Base-by-base conservation (phyloP, 2,113 vertebrate genomes). In the Rutilus rutilus region DNA sequence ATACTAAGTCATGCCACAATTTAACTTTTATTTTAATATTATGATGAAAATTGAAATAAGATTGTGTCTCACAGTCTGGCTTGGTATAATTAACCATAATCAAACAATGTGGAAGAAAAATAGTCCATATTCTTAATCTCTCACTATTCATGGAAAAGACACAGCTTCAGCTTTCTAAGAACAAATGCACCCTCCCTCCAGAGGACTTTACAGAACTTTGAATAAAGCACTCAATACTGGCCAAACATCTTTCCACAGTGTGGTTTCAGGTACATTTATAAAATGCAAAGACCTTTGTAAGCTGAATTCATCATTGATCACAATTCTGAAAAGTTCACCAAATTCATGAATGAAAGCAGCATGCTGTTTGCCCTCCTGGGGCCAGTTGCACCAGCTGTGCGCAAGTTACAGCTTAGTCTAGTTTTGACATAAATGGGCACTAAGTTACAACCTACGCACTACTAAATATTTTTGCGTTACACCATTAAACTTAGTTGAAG, bases 261-360 rank as follows among this genome's bases (percentile, higher is more conserved):
- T 25, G 71, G 50, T 59, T 74, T 45, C 52, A 15, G n/a, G 36
- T 76, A 76, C 54, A 75, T 76, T 76, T 84, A 50, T 50, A 62
- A 84, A 84, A 84, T 15, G 33, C 39, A 76, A 84, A 76, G 73
- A 73, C 25, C 74, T 64, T 45, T 84, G 23, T 52, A 21, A 50
- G 71, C 27, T 33, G 52, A 30, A 84, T 76, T 76, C 12, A 64
- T 47, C 25, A 45, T 23, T 47, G 69, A 30, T 42, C 39, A n/a
- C 54, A 64, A 36, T 64, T 75, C n/a, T 25, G 21, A 39, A n/a
- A 47, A 74, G 23, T 47, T 15, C 5, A 25, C 42, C n/a, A 80
- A 5, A 59, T 57, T 15, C 59, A 60, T 65, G 15, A 45, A 71
- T 42, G 19, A 79, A 19, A 78, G 19, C n/a, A 83, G 25, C 60